Base-by-base conservation (phyloP, 35 echinoderm and acorn worm species). In the Ophioderma brevispina region DNA sequence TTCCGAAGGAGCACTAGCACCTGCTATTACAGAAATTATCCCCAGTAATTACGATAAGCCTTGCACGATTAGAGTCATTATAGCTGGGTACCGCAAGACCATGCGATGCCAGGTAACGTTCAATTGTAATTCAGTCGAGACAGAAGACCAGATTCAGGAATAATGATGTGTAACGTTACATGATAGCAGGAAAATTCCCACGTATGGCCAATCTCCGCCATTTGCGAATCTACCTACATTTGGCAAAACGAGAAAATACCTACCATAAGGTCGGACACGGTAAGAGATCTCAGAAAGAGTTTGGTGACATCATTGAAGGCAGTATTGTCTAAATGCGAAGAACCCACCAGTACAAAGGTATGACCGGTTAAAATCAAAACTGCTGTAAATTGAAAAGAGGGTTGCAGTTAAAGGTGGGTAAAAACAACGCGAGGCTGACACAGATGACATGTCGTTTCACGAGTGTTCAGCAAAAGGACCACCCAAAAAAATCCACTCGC, bases 261-360 rank as follows among this genome's bases (percentile, higher is more conserved):
- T 15, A 85, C 35, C 25, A 52, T 31, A 63, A 85, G 55, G 36
- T 85, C 55, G 31, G 83, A 37, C 23, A 59, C 37, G 32, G 83
- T 64, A 25, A 59, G 21, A 59, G 83, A 85, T 28, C 52, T 70
- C 83, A 85, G 31, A 39, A 85, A 85, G 19, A 85, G 35, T 85
- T 85, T 85, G 33, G 83, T 85, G 59, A 70, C 59, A 25, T 30
- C 59, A 25, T 70, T 30, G n/a, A 25, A 70, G 1, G 6, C 59
- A 18, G 59, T 15, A 4, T 3, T 25, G 59, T 70, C 28, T 25
- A 70, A 2, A 6, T 30, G 59, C 59, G 59, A 25, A 70, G 59
- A 52, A 52, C 21, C 8, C n/a, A 52, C 21, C 8, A 52, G 46
- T 21, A 52, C 46, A 52, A 52, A 52, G 21, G 8, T 52, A 21